These are phyloP conservation scores for Lordiphosa mommai DNA, from an alignment of 1,140 invertebrate species.

Conservation along the genomic window DNA sequence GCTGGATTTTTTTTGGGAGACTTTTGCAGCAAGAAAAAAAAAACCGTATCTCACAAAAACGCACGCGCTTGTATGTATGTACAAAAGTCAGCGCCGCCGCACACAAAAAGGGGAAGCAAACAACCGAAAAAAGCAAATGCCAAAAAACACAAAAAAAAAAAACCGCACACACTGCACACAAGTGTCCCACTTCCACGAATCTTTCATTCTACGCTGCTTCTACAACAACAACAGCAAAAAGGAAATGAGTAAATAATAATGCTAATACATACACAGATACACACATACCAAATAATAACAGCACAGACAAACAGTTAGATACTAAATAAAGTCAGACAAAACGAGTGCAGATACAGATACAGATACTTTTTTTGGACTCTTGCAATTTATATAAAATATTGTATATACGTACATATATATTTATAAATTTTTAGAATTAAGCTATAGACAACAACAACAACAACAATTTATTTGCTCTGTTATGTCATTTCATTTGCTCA, in stretches of 20 bases:
- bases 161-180: slow-evolving; percentile 70
- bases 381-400: slow-evolving; percentile 7
- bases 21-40: slow-evolving; percentile 29
- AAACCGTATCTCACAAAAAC: slow-evolving; percentile 13
- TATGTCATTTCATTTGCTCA: slow-evolving; percentile 61
- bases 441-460: slow-evolving; percentile 8
- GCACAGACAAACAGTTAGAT: slow-evolving; percentile 29
- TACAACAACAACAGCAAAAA: slow-evolving; percentile 18
- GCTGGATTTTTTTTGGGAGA: slow-evolving; percentile 18
- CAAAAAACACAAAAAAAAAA: slow-evolving; percentile 31
- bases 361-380: neutral
- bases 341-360: slow-evolving; percentile 18
- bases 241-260: slow-evolving; percentile 60
- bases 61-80: neutral
- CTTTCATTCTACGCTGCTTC: slow-evolving; percentile 74
- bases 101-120: slow-evolving; percentile 18
- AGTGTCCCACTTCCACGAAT: slow-evolving; percentile 79
- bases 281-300: slow-evolving; percentile 12
- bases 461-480: slow-evolving; percentile 57
- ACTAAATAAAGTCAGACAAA: slow-evolving; percentile 6
- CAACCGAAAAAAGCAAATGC: slow-evolving; percentile 7
- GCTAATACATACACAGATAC: slow-evolving; percentile 61
- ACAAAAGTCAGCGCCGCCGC: slow-evolving; percentile 31
- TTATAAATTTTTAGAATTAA: slow-evolving; percentile 23
- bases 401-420: slow-evolving; percentile 1